Evolutionary conservation across 2,797 vertebrate species (phyloP), one percentile per base, ranked within the genome.

Genomic region (Acrossocheilus fasciatus): DNA sequence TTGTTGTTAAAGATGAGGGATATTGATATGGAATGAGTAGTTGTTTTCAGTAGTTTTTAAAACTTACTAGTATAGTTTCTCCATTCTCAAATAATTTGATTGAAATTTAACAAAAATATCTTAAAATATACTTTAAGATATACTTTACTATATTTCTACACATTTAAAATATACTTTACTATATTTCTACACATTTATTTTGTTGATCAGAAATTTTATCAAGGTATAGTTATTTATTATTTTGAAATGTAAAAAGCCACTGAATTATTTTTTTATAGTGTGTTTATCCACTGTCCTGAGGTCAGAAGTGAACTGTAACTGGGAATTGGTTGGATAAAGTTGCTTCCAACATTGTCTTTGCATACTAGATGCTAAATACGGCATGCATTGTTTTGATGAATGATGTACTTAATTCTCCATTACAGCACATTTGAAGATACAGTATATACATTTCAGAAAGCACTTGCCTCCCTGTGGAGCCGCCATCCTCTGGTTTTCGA

Each of bases 361-460:
- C 52, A 81, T 39, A 69, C n/a, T 68, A 18, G 30, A 68, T 81
- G 11, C 62, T 69, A n/a, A 81, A 18, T 17, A 50, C 1, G 30
- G 26, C 50, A 36, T 52, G 62, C 23, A 6, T 69, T 26, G 80
- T 70, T 82, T 70, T 82, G 80, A 82, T 70, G 20, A 70, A 70
- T 82, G 4, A 41, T 52, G 80, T 39, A 68, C 45, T 82, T 69
- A 54, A 41, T n/a, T 39, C 7, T n/a, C 34, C 45, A 41, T 82
- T 54, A 70, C 11, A 5, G n/a, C 78, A 45, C 54, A 66, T 80
- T 47, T 11, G 39, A 45, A 66, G 41, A 80, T 69, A 59, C 54
- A 59, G 20, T n/a, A 34, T 66, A 82, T n/a, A 50, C 34, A 14
- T 69, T 82, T 69, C 80, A 52, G 34, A 14, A 52, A 70, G 30